A percentile compares a stretch with the other conserved stretches of the same genome.
Conservation (phyloP, 2,888 invertebrate genomes). For the Cyclophora punctaria region DNA sequence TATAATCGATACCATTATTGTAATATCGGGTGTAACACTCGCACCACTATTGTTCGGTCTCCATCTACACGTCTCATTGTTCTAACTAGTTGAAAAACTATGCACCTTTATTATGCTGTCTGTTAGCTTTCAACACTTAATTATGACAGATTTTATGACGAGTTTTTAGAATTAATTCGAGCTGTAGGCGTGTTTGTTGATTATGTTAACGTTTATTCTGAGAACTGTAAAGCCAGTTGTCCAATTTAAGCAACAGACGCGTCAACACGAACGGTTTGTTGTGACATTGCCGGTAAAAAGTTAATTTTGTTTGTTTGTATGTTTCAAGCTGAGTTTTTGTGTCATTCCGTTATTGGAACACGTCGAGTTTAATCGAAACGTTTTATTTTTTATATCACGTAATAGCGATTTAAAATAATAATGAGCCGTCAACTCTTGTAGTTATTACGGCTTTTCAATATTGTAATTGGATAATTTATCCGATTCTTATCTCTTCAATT, state of each 20-base stretch:
- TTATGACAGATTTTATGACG: slow-evolving; percentile 21
- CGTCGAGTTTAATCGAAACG: slow-evolving; percentile 23
- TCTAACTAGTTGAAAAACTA: slow-evolving; percentile 20
- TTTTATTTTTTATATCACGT: slow-evolving; percentile 24
- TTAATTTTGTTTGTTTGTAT: slow-evolving; percentile 33
- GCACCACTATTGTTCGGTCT: slow-evolving; percentile 64
- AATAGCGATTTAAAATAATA: slow-evolving; percentile 40
- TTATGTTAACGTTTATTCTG: slow-evolving; percentile 6
- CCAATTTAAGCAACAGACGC: slow-evolving; percentile 47
- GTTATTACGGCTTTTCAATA: slow-evolving; percentile 42
- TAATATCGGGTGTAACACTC: slow-evolving; percentile 68
- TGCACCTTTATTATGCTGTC: slow-evolving; percentile 15
- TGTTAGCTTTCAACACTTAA: slow-evolving; percentile 34
- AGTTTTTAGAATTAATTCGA: slow-evolving; percentile 6
- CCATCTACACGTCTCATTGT: slow-evolving; percentile 37
- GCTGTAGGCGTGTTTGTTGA: neutral
- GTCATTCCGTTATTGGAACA: slow-evolving; percentile 29
- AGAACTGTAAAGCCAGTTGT: slow-evolving; percentile 22
- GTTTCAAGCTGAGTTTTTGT: slow-evolving; percentile 30
- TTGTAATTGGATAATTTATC: slow-evolving; percentile 51
- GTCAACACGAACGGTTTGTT: slow-evolving; percentile 31
- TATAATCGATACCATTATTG: slow-evolving; percentile 76
- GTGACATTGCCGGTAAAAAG: slow-evolving; percentile 38
- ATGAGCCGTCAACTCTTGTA: slow-evolving; percentile 42
- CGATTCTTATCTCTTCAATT: slow-evolving; percentile 53